A percentile compares a stretch with the other conserved stretches of the same genome.
These are phyloP conservation scores for Bothrops jararaca DNA, from an alignment of 2,113 vertebrate species.

Conservation along the genomic window DNA sequence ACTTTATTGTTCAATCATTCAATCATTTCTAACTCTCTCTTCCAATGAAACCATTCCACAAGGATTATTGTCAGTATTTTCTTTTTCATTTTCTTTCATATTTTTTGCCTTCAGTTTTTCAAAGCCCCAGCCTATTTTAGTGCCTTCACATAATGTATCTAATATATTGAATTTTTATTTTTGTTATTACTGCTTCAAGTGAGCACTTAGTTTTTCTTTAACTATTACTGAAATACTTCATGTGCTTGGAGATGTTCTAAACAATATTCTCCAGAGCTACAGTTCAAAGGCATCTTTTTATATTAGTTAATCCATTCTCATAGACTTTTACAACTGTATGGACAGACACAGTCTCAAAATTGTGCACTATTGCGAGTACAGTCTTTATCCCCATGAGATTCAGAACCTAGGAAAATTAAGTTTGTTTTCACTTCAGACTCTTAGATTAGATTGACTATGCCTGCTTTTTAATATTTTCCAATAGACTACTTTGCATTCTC, in stretches of 20 bases:
- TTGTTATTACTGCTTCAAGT: not conserved
- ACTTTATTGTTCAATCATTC: not conserved
- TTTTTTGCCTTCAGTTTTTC: not conserved
- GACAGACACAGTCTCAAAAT: not conserved
- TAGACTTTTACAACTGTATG: not conserved
- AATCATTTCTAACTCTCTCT: not conserved
- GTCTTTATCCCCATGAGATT: not conserved
- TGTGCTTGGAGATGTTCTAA: not conserved
- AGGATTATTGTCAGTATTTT: not conserved
- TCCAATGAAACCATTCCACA: not conserved
- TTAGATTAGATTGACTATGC: not conserved
- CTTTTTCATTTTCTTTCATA: not conserved
- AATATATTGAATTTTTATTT: not conserved
- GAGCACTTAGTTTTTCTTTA: not conserved
- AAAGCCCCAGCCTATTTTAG: not conserved
- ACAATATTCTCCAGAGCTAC: not conserved
- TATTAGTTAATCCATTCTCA: not conserved
- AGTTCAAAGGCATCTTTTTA: not conserved
- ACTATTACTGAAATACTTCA: not conserved
- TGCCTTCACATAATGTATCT: not conserved
- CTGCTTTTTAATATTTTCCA: not conserved
- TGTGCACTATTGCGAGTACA: not conserved
- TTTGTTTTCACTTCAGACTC: not conserved
- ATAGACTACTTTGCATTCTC: not conserved
- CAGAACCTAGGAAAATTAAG: not conserved